Evolutionary conservation across 2,797 vertebrate genomes (phyloP).

Genomic region (Poecilia gillii): DNA sequence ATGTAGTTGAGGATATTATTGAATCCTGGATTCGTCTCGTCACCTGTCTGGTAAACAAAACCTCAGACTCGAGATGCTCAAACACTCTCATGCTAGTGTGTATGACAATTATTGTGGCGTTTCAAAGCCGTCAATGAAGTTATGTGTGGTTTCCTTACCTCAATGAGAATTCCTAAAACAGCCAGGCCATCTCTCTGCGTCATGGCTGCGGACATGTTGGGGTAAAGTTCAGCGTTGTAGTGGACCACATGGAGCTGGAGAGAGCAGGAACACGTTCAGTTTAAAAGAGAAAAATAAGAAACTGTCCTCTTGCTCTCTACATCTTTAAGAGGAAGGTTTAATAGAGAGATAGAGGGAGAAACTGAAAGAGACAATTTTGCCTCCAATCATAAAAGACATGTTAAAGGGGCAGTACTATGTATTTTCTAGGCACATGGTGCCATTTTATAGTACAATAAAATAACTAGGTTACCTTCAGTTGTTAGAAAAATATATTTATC

Average conservation of each 20-base stretch:
- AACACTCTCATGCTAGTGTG: neutral
- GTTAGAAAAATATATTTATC: too few species aligned
- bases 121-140: neutral
- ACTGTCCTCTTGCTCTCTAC: neutral
- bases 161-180: conserved; percentile 88
- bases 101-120: neutral
- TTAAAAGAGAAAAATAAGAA: neutral
- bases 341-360: neutral
- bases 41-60: conserved; percentile 79
- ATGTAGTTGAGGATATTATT: conserved; percentile 86
- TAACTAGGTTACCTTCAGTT: too few species aligned
- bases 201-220: conserved; percentile 81
- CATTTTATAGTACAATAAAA: too few species aligned
- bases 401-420: neutral
- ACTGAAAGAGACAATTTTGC: neutral
- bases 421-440: too few species aligned
- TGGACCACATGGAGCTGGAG: conserved; percentile 91
- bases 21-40: conserved; percentile 83
- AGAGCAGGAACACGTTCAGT: conserved; percentile 18
- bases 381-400: neutral
- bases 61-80: conserved; percentile 15
- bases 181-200: conserved; percentile 83
- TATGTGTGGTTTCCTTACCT: conserved; percentile 78
- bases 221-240: conserved; percentile 86
- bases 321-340: neutral